These are phyloP conservation scores for Syrrhaptes paradoxus DNA, from an alignment of 2,113 vertebrate genomes.

Conservation along the genomic window DNA sequence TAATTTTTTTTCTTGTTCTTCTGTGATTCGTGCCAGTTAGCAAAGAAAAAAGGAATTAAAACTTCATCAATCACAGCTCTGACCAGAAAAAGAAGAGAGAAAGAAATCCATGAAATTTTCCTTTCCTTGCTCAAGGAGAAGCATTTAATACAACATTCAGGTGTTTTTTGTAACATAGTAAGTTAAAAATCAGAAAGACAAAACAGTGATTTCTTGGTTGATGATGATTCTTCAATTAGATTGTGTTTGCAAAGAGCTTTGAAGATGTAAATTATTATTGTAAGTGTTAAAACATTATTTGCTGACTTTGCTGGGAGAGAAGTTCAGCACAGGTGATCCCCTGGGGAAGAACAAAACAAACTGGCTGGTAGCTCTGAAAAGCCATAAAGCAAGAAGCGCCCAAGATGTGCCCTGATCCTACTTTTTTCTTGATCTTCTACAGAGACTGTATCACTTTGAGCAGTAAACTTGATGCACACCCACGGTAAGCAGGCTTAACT, in stretches of 20 bases:
- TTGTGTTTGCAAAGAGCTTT: background rate
- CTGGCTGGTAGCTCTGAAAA: background rate
- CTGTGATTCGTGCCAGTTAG: background rate
- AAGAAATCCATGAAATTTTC: background rate
- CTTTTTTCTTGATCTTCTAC: background rate
- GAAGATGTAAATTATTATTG: background rate
- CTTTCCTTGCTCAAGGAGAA: background rate
- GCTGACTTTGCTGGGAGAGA: background rate
- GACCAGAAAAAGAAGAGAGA: background rate
- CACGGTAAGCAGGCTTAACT: background rate
- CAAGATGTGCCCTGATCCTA: background rate
- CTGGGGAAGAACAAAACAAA: background rate
- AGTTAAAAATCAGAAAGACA: background rate
- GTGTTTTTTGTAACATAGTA: background rate
- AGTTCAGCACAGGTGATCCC: background rate
- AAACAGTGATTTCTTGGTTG: background rate
- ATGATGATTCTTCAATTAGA: background rate
- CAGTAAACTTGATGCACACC: background rate
- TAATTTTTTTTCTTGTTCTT: conserved; percentile 4
- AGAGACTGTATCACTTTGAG: background rate
- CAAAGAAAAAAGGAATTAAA: conserved; percentile 15
- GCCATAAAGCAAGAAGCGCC: background rate
- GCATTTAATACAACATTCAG: background rate
- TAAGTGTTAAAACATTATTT: conserved; percentile 9
- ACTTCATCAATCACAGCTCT: conserved; percentile 13